phyloP scores from a whole-genome alignment of 2,113 vertebrate species.

The Galbula dea region DNA sequence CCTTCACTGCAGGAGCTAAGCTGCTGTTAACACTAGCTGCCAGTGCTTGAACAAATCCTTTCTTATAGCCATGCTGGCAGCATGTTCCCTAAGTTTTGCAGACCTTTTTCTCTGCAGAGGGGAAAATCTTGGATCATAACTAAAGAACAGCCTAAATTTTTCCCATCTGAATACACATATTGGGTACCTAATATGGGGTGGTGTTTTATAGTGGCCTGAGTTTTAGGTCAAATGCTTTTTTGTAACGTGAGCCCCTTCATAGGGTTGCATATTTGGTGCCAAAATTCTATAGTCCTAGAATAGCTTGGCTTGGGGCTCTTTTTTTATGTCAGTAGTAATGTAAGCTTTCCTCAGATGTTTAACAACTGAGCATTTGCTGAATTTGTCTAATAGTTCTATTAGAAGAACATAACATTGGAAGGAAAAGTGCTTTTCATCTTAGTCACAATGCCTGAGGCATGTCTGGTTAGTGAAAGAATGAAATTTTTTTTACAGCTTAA shows the following conservation, averaged over 20 bases:
- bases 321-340: neutral
- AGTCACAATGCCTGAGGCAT: neutral
- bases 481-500: neutral
- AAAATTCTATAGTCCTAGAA: constrained; percentile 19
- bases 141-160: neutral
- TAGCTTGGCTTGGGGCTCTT: neutral
- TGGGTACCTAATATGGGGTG: neutral
- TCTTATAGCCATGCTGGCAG: neutral
- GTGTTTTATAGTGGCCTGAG: neutral
- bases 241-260: neutral
- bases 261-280: neutral
- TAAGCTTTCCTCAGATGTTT: neutral
- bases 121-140: neutral
- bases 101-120: neutral
- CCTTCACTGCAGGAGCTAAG: neutral
- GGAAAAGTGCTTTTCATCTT: constrained; percentile 6
- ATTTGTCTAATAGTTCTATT: neutral
- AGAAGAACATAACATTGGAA: neutral
- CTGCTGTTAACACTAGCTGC: neutral
- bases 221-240: constrained; percentile 25
- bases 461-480: neutral
- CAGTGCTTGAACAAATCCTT: neutral
- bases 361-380: neutral
- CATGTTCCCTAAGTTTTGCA: neutral
- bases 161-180: neutral